phyloP scores from a whole-genome alignment of 2,797 vertebrate genomes.

The Rhinella marina region DNA sequence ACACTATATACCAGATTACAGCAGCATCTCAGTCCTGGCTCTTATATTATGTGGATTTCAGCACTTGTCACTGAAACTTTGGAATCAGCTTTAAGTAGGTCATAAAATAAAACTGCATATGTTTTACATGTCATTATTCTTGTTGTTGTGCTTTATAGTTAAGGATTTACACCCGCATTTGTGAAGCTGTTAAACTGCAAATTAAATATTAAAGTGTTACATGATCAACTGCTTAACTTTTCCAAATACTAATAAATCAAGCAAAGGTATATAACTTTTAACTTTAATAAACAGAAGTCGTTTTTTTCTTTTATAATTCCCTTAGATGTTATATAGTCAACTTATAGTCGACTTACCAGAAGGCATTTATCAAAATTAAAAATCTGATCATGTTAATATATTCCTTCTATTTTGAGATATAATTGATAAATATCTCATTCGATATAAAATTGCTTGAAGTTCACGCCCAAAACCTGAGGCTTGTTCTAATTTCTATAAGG shows the following conservation, averaged over 20 bases:
- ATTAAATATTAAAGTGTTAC: slow-evolving; percentile 56
- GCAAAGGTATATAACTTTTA: slow-evolving; percentile 11
- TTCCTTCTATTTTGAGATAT: neutral
- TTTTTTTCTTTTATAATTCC: neutral
- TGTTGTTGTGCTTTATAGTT: slow-evolving; percentile 56
- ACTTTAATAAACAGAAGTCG: neutral
- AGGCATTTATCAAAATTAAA: neutral
- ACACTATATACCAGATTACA: neutral
- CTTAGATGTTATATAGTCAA: neutral
- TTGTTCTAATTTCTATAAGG: neutral
- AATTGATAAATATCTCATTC: too few species aligned
- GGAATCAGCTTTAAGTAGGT: slow-evolving; percentile 58
- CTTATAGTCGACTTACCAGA: neutral
- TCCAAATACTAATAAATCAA: neutral
- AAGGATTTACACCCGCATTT: slow-evolving; percentile 48
- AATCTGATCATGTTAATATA: neutral
- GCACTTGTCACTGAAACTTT: slow-evolving; percentile 43
- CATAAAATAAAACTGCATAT: slow-evolving; percentile 59
- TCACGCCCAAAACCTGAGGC: neutral
- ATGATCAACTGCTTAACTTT: slow-evolving; percentile 39
- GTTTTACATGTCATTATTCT: slow-evolving; percentile 61
- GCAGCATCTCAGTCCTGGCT: slow-evolving; percentile 3
- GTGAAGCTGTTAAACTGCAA: slow-evolving; percentile 57
- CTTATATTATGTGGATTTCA: slow-evolving; percentile 5
- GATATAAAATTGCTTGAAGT: too few species aligned